Conservation (phyloP, 2,888 invertebrate genomes). For the Masnerella sp. region DNA sequence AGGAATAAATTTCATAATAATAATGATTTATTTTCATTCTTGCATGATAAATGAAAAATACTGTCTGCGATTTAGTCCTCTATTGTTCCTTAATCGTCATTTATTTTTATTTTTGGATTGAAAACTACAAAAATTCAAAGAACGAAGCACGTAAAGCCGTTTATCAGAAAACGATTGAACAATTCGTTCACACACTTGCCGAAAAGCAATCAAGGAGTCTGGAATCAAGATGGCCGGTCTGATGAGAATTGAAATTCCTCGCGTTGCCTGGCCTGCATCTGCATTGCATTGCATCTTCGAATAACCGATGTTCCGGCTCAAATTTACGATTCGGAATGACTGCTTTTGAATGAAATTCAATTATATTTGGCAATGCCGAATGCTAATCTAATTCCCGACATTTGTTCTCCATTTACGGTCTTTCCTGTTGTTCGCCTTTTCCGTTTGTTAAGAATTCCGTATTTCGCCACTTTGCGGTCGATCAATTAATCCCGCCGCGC, state of each 20-base stretch:
- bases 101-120: conserved; percentile 4
- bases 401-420: conserved; percentile 38
- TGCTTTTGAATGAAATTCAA: conserved; percentile 54
- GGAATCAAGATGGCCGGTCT: conserved; percentile 60
- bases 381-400: conserved; percentile 40
- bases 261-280: conserved; percentile 54
- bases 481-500: conserved; percentile 11
- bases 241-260: conserved; percentile 66
- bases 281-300: conserved; percentile 53
- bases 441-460: conserved; percentile 17
- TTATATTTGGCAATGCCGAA: conserved; percentile 47
- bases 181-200: conserved; percentile 52
- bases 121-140: conserved; percentile 21
- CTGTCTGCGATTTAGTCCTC: no score
- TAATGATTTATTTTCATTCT: no score
- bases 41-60: no score
- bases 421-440: conserved; percentile 26
- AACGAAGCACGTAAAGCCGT: conserved; percentile 51
- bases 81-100: not conserved
- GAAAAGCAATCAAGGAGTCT: conserved; percentile 60
- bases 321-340: conserved; percentile 53
- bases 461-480: conserved; percentile 8
- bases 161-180: conserved; percentile 55
- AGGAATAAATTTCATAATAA: no score
- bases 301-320: conserved; percentile 33